Conservation (phyloP, 2,797 vertebrate genomes). For the Hyperoplus lanceolatus region DNA sequence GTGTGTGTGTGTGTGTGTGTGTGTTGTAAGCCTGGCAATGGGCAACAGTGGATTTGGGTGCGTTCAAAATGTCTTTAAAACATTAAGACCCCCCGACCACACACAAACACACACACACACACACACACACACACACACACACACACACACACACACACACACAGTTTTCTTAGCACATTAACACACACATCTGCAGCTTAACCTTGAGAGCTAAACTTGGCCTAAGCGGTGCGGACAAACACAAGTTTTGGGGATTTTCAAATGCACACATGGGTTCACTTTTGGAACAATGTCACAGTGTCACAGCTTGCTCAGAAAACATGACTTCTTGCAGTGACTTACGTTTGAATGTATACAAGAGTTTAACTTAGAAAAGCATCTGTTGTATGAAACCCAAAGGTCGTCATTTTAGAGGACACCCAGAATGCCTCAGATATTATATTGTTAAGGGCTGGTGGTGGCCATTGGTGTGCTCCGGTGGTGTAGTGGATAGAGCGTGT, state of each 20-base stretch:
- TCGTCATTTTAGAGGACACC: too few relatives aligned
- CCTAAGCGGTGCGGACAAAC: slow-evolving; percentile 63
- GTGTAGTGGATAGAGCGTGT: too few relatives aligned
- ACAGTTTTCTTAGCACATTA: slow-evolving; percentile 57
- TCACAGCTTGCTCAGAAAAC: slow-evolving; percentile 32
- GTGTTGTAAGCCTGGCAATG: slow-evolving; percentile 63
- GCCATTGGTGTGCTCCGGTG: too few relatives aligned
- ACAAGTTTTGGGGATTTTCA: slow-evolving; percentile 62
- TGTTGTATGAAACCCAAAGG: too few relatives aligned
- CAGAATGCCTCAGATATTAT: too few relatives aligned
- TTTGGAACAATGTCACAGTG: slow-evolving; percentile 48
- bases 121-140: too few relatives aligned
- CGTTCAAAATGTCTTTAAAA: too few relatives aligned
- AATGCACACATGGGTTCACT: slow-evolving; percentile 48
- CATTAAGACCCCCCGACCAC: slow-evolving; percentile 41
- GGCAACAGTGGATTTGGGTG: slow-evolving; percentile 51
- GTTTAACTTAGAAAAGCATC: too few relatives aligned
- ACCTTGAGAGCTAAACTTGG: slow-evolving; percentile 59
- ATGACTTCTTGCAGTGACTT: slow-evolving; percentile 45
- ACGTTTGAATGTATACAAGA: too few relatives aligned
- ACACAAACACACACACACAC: neutral
- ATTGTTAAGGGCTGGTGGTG: too few relatives aligned
- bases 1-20: too few relatives aligned
- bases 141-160: too few relatives aligned
- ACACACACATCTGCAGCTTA: slow-evolving; percentile 72